Evolutionary conservation across 1,140 invertebrate genomes (phyloP), one percentile per base, ranked within the genome.

Genomic region (Drosophila bocqueti): DNA sequence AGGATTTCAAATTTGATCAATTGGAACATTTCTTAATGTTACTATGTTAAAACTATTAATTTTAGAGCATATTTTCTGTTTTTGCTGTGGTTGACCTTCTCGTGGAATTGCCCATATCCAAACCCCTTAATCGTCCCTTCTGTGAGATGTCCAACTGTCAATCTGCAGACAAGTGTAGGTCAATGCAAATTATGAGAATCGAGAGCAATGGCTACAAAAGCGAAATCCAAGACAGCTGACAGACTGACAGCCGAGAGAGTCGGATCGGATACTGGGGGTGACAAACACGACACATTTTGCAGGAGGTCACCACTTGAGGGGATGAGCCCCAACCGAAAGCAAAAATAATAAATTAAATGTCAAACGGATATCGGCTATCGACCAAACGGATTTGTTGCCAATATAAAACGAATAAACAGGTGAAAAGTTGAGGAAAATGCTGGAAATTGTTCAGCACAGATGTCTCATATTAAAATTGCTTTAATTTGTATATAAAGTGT

Each of bases 151-250:
- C 71, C 68, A 72, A 62, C 71, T 50, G 73, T 76, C 73, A 76
- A 63, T 76, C 58, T 50, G 38, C 59, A 34, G 60, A 65, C 60
- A 67, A 67, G 60, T 64, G 74, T 75, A 76, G 74, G 71, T 75
- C 74, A 76, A 76, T 76, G 74, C 74, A 76, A 76, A 76, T 75
- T 65, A 76, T 76, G 60, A 75, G 72, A 36, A 74, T 74, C 72
- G 59, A 57, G 36, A 34, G 47, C 26, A 31, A 34, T 63, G 68
- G 60, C 29, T 36, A 11, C 52, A 31, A 45, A 73, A 72, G 58
- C 31, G 38, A 50, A 52, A 40, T 15, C 21, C 24, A 58, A 54
- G 43, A 58, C 52, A 75, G 60, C 31, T 49, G 60, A 63, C 59
- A 34, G 58, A 34, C 40, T 47, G 69, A 24, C 34, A 52, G 29